Evolutionary conservation across 2,888 invertebrate species (phyloP).

Genomic region (Lamellibrachia satsuma): DNA sequence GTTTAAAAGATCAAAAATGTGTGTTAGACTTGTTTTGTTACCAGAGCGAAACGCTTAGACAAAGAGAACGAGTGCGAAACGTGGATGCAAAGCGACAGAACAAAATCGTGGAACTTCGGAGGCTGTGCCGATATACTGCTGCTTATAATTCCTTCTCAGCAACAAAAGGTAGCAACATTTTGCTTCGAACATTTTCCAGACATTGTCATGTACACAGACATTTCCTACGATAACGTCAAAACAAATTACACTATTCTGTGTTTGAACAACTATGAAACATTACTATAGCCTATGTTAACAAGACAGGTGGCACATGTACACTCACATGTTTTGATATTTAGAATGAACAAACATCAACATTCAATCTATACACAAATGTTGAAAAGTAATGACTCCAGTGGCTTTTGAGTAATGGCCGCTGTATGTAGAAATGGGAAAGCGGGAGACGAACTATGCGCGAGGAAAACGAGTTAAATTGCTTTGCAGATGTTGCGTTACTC

Average conservation of each 20-base stretch:
- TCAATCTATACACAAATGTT: neutral
- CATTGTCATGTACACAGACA: neutral
- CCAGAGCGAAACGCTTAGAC: neutral
- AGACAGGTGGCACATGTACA: neutral
- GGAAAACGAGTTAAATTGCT: too few species aligned
- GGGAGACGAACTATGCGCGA: too few species aligned
- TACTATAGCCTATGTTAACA: neutral
- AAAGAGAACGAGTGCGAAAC: neutral
- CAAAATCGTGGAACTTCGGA: neutral
- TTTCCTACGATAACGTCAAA: neutral
- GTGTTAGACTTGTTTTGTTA: neutral
- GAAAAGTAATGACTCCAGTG: too few species aligned
- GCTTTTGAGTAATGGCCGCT: too few species aligned
- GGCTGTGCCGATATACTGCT: neutral
- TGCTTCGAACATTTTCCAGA: neutral
- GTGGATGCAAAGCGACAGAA: neutral
- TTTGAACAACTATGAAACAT: neutral
- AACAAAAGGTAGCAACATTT: neutral
- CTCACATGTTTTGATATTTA: neutral
- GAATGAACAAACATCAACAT: neutral
- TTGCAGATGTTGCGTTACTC: too few species aligned
- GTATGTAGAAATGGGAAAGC: too few species aligned
- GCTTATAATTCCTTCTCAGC: neutral
- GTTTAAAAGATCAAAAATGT: too few species aligned
- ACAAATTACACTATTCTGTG: neutral